A percentile compares a stretch with the other conserved stretches of the same genome.
These are phyloP conservation scores for Venustoraphidia nigricollis DNA, from an alignment of 2,888 invertebrate species.

Conservation along the genomic window DNA sequence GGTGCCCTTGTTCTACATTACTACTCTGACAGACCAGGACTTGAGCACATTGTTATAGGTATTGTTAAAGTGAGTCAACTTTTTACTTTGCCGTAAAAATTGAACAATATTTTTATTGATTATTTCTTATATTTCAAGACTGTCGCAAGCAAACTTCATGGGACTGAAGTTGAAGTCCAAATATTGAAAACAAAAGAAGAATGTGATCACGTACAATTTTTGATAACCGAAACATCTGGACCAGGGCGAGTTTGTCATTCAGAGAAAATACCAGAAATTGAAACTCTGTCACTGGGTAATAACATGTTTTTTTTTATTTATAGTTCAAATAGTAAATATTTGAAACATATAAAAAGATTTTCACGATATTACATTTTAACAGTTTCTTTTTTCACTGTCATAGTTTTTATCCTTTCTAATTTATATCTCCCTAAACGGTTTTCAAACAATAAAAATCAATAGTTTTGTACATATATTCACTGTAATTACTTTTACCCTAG, in stretches of 20 bases:
- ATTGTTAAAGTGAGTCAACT: slow-evolving; percentile 67
- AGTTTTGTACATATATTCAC: too few relatives aligned
- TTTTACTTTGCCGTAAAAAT: background rate
- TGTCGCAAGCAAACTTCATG: slow-evolving; percentile 84
- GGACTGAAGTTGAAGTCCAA: slow-evolving; percentile 82
- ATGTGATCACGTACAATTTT: slow-evolving; percentile 83
- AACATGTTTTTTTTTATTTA: slow-evolving; percentile 4
- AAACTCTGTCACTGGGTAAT: slow-evolving; percentile 54
- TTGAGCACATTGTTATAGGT: slow-evolving; percentile 93
- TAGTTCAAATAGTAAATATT: background rate
- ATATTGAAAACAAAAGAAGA: slow-evolving; percentile 77
- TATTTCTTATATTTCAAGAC: slow-evolving; percentile 40
- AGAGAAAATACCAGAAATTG: slow-evolving; percentile 49
- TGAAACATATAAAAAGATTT: too few relatives aligned
- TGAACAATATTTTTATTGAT: background rate
- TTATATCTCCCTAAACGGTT: too few relatives aligned
- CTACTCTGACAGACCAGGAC: slow-evolving; percentile 85
- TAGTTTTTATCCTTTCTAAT: too few relatives aligned
- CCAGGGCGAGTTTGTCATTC: slow-evolving; percentile 47
- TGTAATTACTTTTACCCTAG: too few relatives aligned
- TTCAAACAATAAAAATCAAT: too few relatives aligned
- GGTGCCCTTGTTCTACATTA: slow-evolving; percentile 86
- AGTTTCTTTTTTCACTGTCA: too few relatives aligned
- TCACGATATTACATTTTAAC: too few relatives aligned
- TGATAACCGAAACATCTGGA: slow-evolving; percentile 72